These are phyloP conservation scores for Melangyna quadrimaculata DNA, from an alignment of 2,888 invertebrate genomes.

Conservation along the genomic window DNA sequence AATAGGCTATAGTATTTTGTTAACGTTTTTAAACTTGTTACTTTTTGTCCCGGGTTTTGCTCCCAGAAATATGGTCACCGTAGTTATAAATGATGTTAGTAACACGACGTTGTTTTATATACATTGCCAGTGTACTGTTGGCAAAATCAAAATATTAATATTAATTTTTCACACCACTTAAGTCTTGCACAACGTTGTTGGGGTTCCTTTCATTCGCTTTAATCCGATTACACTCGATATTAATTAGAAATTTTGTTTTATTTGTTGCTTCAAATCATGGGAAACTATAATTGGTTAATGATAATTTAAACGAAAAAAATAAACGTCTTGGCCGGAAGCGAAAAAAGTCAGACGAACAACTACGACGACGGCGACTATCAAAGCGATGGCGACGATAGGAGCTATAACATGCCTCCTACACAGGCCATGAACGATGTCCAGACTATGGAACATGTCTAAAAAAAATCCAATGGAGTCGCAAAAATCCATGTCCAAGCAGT, in stretches of 20 bases:
- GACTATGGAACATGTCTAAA: too few relatives aligned
- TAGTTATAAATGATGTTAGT: too few relatives aligned
- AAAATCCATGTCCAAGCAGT: too few relatives aligned
- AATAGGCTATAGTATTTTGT: too few relatives aligned
- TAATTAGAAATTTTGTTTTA: conserved; percentile 45
- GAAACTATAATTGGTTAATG: conserved; percentile 30
- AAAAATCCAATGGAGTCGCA: too few relatives aligned
- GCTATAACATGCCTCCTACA: too few relatives aligned
- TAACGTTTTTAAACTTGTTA: too few relatives aligned
- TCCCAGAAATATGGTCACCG: too few relatives aligned
- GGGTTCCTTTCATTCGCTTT: conserved; percentile 42
- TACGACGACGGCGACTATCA: conserved; percentile 29
- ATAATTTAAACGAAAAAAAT: conserved; percentile 41
- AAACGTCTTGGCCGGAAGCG: conserved; percentile 40
- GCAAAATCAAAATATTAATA: conserved; percentile 30
- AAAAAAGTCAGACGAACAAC: conserved; percentile 66
- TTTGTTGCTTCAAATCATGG: not conserved
- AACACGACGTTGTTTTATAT: too few relatives aligned
- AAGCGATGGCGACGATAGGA: conserved; percentile 69
- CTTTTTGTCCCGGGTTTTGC: too few relatives aligned
- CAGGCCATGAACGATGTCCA: too few relatives aligned
- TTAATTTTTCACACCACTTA: conserved; percentile 65
- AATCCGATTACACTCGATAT: conserved; percentile 62
- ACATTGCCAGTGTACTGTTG: too few relatives aligned
- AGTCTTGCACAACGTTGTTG: conserved; percentile 68